A percentile compares a stretch with the other conserved stretches of the same genome.
These are phyloP conservation scores for Sthenelais limicola DNA, from an alignment of 2,888 invertebrate genomes.

Conservation along the genomic window DNA sequence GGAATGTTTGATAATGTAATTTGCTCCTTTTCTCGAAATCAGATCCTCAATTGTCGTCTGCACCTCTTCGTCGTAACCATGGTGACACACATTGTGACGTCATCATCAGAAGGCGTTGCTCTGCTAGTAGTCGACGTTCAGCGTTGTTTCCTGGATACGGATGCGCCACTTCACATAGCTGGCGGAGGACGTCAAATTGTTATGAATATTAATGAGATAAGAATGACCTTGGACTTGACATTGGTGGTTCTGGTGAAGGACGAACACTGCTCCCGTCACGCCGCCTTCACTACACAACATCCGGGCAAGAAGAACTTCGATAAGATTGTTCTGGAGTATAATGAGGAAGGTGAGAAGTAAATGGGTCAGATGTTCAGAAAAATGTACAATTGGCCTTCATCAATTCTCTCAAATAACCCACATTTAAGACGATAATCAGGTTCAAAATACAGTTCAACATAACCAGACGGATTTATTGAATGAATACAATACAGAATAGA, in stretches of 20 bases:
- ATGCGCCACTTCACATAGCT: background rate
- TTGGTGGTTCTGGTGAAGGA: constrained; percentile 13
- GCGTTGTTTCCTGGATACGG: constrained; percentile 20
- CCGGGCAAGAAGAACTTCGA: constrained; percentile 7
- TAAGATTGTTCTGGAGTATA: background rate
- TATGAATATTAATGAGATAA: background rate
- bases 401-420: too few relatives aligned
- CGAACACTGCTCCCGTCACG: background rate
- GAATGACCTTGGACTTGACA: background rate
- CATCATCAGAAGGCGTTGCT: background rate
- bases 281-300: constrained; percentile 4
- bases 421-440: too few relatives aligned
- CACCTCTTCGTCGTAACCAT: too few relatives aligned
- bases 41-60: too few relatives aligned
- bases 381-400: too few relatives aligned
- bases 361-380: too few relatives aligned
- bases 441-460: too few relatives aligned
- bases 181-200: background rate
- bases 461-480: too few relatives aligned
- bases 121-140: constrained; percentile 26
- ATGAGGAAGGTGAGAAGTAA: constrained; percentile 2
- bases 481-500: too few relatives aligned
- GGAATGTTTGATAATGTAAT: too few relatives aligned
- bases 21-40: too few relatives aligned
- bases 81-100: too few relatives aligned